Evolutionary conservation across 2,888 invertebrate species (phyloP), one percentile per base, ranked within the genome.

Genomic region (Cotesia congregata): DNA sequence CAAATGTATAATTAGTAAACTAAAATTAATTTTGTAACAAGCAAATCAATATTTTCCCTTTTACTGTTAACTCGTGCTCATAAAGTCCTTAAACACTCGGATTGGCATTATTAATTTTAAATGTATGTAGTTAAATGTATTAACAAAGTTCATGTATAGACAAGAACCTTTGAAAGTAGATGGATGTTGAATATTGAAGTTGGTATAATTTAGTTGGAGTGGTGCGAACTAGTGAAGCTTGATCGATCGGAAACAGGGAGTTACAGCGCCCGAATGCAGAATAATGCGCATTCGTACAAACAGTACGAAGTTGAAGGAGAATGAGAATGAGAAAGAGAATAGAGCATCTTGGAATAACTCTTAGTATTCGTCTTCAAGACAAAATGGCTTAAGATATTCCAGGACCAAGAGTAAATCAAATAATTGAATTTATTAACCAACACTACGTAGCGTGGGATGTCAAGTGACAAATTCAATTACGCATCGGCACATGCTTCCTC

Each of bases 331-430:
- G 20, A 39, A 38, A 72, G 12, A 9, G 50, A 74, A 50, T 78
- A 71, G 72, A 78, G 70, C 73, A 74, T 77, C 75, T 80, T 78
- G 75, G 70, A 74, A 77, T 78, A 76, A 80, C 75, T 79, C 78
- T 80, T 75, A 71, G 67, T 72, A 74, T 77, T 75, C 72, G 75
- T 17, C 60, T 6, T 67, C 67, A 62, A 69, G 73, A 78, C 70
- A 77, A 73, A 82, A 82, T 81, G 81, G 80, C 79, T 50, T 82
- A 77, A 84, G 78, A 80, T 82, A 81, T 83, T 84, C 82, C 83
- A 84, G 80, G 81, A 83, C 82, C 79, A 80, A 82, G 81, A 82
- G 83, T 83, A 86, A 85, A 86, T 85, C 82, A 81, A 81, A 80
- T 86, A 86, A 86, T 85, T 83, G 84, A 84, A 86, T 86, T 85